phyloP scores from a whole-genome alignment of 2,113 vertebrate genomes.

The Megaceryle maxima region DNA sequence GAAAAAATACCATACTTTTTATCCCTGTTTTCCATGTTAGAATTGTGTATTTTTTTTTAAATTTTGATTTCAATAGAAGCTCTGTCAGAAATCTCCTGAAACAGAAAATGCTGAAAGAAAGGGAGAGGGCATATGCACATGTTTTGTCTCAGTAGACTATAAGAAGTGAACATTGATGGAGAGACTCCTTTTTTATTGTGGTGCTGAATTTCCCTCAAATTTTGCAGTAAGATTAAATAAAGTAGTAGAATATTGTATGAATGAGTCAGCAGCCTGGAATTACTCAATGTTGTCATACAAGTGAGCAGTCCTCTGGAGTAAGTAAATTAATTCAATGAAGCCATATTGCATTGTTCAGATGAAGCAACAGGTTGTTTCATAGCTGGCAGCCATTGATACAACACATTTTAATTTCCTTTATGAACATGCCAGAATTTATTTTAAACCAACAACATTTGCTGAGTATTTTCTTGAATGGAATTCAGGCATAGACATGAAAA shows the following conservation, averaged over 20 bases:
- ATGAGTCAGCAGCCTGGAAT: neutral
- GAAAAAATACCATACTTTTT: neutral
- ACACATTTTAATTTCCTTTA: neutral
- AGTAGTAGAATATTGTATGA: neutral
- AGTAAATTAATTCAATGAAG: constrained; percentile 16
- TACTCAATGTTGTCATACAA: neutral
- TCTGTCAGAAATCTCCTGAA: neutral
- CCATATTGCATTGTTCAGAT: neutral
- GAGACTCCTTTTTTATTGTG: neutral
- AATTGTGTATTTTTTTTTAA: neutral
- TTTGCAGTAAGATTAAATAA: neutral
- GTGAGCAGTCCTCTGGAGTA: neutral
- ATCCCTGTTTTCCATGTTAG: neutral
- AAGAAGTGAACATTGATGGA: neutral
- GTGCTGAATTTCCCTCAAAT: neutral
- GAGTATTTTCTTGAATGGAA: neutral
- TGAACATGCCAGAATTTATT: neutral
- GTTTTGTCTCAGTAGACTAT: neutral
- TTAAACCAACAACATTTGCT: neutral
- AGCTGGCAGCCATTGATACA: neutral
- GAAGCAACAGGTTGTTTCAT: neutral
- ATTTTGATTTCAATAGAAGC: neutral
- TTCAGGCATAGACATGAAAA: neutral
- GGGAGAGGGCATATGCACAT: neutral
- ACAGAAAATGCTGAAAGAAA: neutral